These are phyloP conservation scores for Troglohyphantes excavatus DNA, from an alignment of 2,888 invertebrate genomes.

Conservation along the genomic window DNA sequence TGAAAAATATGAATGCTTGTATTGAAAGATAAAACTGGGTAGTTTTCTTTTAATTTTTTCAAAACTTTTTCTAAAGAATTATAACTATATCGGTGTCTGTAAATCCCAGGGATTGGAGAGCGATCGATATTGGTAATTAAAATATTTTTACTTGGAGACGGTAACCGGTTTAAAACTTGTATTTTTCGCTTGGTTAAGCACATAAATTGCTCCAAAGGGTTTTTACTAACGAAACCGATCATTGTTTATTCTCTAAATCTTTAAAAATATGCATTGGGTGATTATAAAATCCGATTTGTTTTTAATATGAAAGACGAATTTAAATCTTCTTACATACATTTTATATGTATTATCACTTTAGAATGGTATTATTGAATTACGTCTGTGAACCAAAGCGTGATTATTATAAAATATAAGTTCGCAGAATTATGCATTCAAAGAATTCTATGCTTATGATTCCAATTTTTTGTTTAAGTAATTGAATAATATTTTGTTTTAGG, in stretches of 20 bases:
- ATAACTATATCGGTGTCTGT: conserved; percentile 22
- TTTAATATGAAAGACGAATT: conserved; percentile 16
- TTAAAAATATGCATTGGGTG: not conserved
- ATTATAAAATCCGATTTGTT: conserved; percentile 6
- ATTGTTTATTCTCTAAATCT: not conserved
- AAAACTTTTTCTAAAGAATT: conserved; percentile 1
- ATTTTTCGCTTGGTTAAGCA: conserved; percentile 31
- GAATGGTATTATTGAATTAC: not conserved
- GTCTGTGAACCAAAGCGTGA: not conserved
- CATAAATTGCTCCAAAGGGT: not conserved
- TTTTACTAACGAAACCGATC: not conserved
- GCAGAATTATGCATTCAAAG: no score
- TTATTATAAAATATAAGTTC: no score
- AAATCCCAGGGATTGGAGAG: conserved; percentile 38
- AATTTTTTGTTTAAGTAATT: no score
- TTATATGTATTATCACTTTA: conserved; percentile 14
- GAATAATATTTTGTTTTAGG: no score
- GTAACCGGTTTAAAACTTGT: conserved; percentile 16
- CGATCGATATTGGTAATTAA: conserved; percentile 45
- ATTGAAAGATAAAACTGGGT: conserved; percentile 38
- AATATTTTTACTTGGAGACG: conserved; percentile 18
- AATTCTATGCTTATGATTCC: no score
- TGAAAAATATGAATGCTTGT: conserved; percentile 41
- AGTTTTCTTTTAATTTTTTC: conserved; percentile 31
- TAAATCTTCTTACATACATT: not conserved